Evolutionary conservation across 2,797 vertebrate genomes (phyloP).

Genomic region (Ceryle rudis): DNA sequence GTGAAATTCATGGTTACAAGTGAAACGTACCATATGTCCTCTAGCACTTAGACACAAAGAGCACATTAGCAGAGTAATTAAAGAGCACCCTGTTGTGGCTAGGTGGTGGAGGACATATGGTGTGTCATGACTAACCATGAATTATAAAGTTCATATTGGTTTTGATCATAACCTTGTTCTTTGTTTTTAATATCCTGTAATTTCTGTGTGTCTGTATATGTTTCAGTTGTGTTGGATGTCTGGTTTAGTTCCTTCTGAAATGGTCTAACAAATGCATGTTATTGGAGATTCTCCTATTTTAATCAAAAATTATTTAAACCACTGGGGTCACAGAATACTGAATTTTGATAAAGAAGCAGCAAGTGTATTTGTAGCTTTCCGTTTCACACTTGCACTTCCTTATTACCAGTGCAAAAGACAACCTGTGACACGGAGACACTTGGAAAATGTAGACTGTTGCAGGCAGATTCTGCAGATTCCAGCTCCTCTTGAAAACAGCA

Average conservation of each 20-base stretch:
- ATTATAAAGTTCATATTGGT: conserved; percentile 37
- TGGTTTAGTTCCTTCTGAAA: background rate
- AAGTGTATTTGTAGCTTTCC: background rate
- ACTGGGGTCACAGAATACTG: background rate
- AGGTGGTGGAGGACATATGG: conserved; percentile 65
- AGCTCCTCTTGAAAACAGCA: background rate
- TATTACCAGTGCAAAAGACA: background rate
- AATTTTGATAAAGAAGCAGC: background rate
- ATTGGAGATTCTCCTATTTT: background rate
- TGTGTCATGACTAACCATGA: conserved; percentile 36
- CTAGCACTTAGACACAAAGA: conserved; percentile 51
- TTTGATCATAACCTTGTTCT: background rate
- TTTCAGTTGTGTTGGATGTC: background rate
- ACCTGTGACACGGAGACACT: background rate
- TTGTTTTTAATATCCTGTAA: background rate
- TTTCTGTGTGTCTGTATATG: background rate
- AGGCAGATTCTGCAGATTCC: background rate
- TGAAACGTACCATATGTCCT: conserved; percentile 64
- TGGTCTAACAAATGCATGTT: background rate
- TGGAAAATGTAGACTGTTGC: background rate
- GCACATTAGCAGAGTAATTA: conserved; percentile 63
- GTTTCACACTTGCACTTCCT: background rate
- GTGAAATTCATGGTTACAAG: conserved; percentile 37
- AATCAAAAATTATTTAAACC: background rate
- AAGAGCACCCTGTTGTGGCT: conserved; percentile 64